Percentiles rank a stretch among this genome's conserved stretches.
Conservation (phyloP, 35 echinoderm and acorn worm genomes). For the Lytechinus pictus region DNA sequence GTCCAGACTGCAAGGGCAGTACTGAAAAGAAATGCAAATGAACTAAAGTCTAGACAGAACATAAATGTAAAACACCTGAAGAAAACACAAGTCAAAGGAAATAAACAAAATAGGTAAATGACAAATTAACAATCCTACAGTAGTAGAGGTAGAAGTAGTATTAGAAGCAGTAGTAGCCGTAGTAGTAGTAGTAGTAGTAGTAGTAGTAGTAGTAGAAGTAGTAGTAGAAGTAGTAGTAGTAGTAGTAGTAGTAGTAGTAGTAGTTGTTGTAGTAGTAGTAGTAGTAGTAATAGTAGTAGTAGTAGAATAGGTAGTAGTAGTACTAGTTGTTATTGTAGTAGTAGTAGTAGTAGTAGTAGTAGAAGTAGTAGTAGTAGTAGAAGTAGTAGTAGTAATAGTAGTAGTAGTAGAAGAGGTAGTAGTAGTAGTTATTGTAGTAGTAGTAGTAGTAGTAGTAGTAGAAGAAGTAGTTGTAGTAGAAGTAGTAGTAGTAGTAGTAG, state of each 20-base stretch:
- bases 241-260: conserved; percentile 12
- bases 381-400: conserved; percentile 3
- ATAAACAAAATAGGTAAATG: too few relatives aligned
- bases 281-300: neutral
- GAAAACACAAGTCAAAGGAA: too few relatives aligned
- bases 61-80: too few relatives aligned
- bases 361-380: neutral
- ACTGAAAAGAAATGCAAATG: too few relatives aligned
- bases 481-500: conserved; percentile 18
- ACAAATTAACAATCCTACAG: too few relatives aligned
- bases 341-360: neutral
- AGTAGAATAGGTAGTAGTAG: too few relatives aligned
- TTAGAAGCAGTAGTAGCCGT: too few relatives aligned
- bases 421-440: too few relatives aligned
- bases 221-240: conserved; percentile 1
- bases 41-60: too few relatives aligned
- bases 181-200: too few relatives aligned
- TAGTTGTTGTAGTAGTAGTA: neutral
- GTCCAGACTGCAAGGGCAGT: too few relatives aligned
- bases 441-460: neutral
- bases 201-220: conserved; percentile 20
- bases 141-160: too few relatives aligned
- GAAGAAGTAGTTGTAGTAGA: neutral
- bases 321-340: neutral
- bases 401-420: conserved; percentile 22